A percentile compares a stretch with the other conserved stretches of the same genome.
phyloP scores from a whole-genome alignment of 2,888 invertebrate genomes.

The Mesorhabditis spiculigera region DNA sequence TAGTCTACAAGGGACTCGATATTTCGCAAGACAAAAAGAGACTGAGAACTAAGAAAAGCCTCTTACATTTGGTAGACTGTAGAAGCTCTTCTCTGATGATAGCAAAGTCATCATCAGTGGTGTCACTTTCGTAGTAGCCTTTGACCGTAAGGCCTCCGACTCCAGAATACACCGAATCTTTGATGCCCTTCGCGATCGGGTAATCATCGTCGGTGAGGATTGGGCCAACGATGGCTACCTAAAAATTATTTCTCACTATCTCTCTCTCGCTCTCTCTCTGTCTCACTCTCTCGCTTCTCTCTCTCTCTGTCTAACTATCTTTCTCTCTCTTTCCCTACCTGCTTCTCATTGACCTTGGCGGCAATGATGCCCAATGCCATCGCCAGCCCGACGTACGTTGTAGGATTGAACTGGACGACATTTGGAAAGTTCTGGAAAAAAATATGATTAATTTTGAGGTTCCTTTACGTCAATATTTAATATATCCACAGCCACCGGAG shows the following conservation, averaged over 20 bases:
- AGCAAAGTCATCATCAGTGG: not conserved
- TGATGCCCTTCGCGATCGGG: not conserved
- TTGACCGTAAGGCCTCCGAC: not conserved
- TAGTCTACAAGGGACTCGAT: too few relatives aligned
- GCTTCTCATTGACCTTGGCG: slow-evolving; percentile 6
- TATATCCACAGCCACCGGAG: slow-evolving; percentile 15
- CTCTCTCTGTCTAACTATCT: not conserved
- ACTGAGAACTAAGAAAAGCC: too few relatives aligned
- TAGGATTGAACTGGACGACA: slow-evolving; percentile 8
- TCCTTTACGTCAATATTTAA: slow-evolving; percentile 9
- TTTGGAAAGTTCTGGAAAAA: slow-evolving; percentile 13
- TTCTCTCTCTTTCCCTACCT: not conserved
- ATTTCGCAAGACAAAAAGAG: too few relatives aligned
- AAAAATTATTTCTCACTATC: not conserved
- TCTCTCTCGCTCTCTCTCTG: not conserved
- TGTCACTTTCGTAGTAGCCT: not conserved
- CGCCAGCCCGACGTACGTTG: slow-evolving; percentile 13
- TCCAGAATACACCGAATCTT: not conserved
- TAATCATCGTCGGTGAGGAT: not conserved
- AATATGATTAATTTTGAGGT: not conserved
- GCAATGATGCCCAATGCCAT: slow-evolving; percentile 9
- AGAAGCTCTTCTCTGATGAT: not conserved
- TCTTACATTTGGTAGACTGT: not conserved
- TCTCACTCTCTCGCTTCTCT: slow-evolving; percentile 1
- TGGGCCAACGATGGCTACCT: not conserved